phyloP scores from a whole-genome alignment of 2,113 vertebrate genomes.

The Hipposideros armiger region DNA sequence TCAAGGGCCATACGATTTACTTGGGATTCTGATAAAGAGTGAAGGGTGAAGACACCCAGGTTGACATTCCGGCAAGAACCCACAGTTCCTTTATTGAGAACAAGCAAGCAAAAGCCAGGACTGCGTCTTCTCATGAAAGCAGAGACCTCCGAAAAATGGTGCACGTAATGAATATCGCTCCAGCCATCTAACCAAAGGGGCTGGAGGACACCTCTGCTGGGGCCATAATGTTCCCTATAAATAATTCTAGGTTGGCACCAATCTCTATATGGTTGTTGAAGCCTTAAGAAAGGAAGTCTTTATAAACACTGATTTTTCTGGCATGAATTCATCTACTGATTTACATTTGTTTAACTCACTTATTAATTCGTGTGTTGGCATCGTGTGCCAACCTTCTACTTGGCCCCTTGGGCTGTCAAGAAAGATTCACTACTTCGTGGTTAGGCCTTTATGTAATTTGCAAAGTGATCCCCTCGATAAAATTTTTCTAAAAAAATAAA shows the following conservation, averaged over 20 bases:
- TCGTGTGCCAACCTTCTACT: fast-evolving
- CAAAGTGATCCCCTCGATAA: no score
- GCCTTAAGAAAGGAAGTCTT: fast-evolving
- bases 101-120: no score
- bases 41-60: no score
- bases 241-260: not conserved
- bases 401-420: not conserved
- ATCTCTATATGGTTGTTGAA: fast-evolving
- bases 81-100: no score
- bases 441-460: no score
- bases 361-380: no score
- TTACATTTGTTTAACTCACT: not conserved
- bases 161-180: not conserved
- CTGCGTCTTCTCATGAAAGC: not conserved
- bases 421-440: not conserved
- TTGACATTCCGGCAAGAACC: not conserved
- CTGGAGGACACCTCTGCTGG: no score
- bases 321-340: no score
- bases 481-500: no score
- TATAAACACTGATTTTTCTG: not conserved
- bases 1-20: no score
- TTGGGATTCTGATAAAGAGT: not conserved
- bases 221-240: not conserved
- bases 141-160: not conserved
- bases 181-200: fast-evolving